Base-by-base conservation (phyloP, 2,888 invertebrate species). In the Malthinus flaveolus region DNA sequence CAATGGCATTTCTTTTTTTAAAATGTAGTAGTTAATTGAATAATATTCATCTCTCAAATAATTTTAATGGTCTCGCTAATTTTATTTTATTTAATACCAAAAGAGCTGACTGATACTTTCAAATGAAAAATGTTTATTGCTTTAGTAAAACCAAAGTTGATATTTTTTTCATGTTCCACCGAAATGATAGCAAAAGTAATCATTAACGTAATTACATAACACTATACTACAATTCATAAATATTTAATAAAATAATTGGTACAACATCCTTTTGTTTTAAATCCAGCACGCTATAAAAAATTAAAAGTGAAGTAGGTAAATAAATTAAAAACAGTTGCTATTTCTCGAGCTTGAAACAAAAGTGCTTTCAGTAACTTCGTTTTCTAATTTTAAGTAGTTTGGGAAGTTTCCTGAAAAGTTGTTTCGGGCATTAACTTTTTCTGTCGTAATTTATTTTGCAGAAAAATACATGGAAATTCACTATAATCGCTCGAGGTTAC, bases 391-490 rank as follows among this genome's bases (percentile, higher is more conserved):
- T 69, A 72, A 72, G 70, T 70, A 70, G 71, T 72, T 73, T 66
- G 66, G 64, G 64, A 68, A 68, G 68, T 68, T 62, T 55, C 51
- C 61, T 33, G 56, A 63, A 65, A 67, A 67, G 65, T 72, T 71
- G 71, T 68, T 70, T 66, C 67, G 66, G 59, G 67, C 71, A 71
- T 71, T 73, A 71, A 67, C 70, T 72, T 71, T 70, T 71, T 68
- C 51, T 66, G 70, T 68, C 63, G 71, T 67, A 70, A 73, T 73
- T 72, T 72, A 73, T 72, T 71, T 70, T 61, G 59, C 59, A 55
- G 69, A 66, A 71, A 71, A 71, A 71, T 72, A 73, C 73, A 72
- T 61, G 71, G 64, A 72, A 72, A 72, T 64, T 67, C 71, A 70
- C 71, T 73, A 72, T 67, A 67, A 70, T 71, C 69, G 63, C 62